Evolutionary conservation across 2,113 vertebrate genomes (phyloP).

Genomic region (Malurus elegans): DNA sequence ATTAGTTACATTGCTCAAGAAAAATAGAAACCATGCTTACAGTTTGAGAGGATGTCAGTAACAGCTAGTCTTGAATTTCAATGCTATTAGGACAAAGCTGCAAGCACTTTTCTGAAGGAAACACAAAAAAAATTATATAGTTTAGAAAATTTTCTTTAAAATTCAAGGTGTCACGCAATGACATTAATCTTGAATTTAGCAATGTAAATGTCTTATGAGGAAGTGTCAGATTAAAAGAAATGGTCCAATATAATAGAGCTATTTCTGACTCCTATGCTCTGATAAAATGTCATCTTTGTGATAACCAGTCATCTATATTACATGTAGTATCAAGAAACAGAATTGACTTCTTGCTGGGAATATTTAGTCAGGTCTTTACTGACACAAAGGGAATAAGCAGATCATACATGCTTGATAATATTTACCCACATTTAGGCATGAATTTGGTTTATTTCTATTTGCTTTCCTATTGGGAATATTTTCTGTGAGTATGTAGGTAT

Average conservation of each 20-base stretch:
- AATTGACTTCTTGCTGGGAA: background rate
- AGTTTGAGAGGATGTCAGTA: background rate
- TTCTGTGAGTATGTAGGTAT: background rate
- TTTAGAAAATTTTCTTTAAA: background rate
- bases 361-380: background rate
- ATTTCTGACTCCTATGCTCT: background rate
- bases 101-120: background rate
- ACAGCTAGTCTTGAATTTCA: constrained; percentile 19
- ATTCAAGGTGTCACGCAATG: background rate
- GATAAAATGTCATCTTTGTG: background rate
- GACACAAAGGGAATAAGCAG: background rate
- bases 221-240: background rate
- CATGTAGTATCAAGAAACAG: background rate
- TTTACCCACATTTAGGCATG: background rate
- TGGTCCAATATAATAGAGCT: background rate
- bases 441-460: background rate
- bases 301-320: background rate
- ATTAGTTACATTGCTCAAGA: background rate
- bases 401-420: background rate
- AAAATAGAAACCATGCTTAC: background rate
- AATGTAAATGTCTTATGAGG: background rate
- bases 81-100: background rate
- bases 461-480: background rate
- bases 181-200: background rate
- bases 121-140: background rate